Base-by-base conservation (phyloP, 2,113 vertebrate genomes). In the Motacilla tschutschensis region DNA sequence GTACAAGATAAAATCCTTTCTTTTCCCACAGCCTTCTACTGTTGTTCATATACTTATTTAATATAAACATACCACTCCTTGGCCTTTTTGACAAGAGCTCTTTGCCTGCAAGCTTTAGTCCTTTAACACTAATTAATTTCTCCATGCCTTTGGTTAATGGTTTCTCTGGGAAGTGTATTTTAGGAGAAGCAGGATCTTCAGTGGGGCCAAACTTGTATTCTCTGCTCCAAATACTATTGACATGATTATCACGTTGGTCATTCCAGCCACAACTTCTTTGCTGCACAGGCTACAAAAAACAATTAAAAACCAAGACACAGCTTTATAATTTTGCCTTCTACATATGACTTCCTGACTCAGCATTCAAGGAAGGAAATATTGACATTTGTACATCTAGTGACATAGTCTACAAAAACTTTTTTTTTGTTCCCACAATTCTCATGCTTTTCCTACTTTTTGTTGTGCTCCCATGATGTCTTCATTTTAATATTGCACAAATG, bases 191-290 rank as follows among this genome's bases (percentile, higher is more conserved):
- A 62, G 28, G 18, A 33, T 86, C 65, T 26, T 17, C 33, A 81
- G 91, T 55, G 59, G 16, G 28, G 31, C 51, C 62, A n/a, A 93
- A 84, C n/a, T 65, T 94, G 28, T 97, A 98, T 40, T 95, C 93
- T 82, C 63, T 97, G 51, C 94, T 97, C 98, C 98, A 99, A 94
- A 99, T 98, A 72, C 98, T 98, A 31, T 59, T 90, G 41, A 81
- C 60, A 28, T 47, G 86, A 83, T 54, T 66, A 81, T 14, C 28
- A 25, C 1, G 53, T 66, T 3, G 93, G 48, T 95, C 94, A 38
- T 95, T 96, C 98, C 98, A 99, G 70, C 95, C 82, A 60, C 67
- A 89, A 94, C 97, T 98, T 90, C 96, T 97, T 44, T 93, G 87
- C 44, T 95, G 97, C 36, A 89, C 25, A 38, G 63, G 46, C 98